Evolutionary conservation across 1,140 invertebrate species (phyloP).

Genomic region (Drosophila nigrodunni): DNA sequence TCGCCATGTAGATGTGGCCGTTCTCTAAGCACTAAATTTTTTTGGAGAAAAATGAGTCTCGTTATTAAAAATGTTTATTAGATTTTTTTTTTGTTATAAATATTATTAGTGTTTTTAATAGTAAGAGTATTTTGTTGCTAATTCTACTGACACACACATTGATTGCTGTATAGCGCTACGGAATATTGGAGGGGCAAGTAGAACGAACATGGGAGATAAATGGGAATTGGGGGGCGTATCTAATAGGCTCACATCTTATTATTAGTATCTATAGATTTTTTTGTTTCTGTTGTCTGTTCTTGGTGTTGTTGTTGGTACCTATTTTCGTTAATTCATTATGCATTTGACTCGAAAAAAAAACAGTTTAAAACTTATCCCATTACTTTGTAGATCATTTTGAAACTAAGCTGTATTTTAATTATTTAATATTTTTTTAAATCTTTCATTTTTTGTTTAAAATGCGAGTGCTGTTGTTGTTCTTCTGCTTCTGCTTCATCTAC

Average conservation of each 20-base stretch:
- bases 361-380: constrained; percentile 27
- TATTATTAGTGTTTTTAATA: background rate
- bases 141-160: constrained; percentile 73
- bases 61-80: constrained; percentile 52
- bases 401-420: constrained; percentile 35
- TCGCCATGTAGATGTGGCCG: constrained; percentile 80
- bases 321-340: constrained; percentile 28
- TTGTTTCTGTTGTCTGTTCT: background rate
- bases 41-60: constrained; percentile 51
- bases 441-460: constrained; percentile 43
- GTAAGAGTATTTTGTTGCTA: constrained; percentile 39
- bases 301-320: constrained; percentile 21
- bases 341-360: constrained; percentile 24
- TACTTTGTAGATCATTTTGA: constrained; percentile 38
- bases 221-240: constrained; percentile 4
- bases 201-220: constrained; percentile 30
- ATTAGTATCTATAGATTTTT: constrained; percentile 25
- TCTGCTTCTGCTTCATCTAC: constrained; percentile 8
- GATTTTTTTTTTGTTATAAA: background rate
- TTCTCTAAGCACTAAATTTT: constrained; percentile 47
- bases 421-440: too few species aligned
- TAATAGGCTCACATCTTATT: constrained; percentile 47
- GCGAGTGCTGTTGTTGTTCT: constrained; percentile 74
- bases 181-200: constrained; percentile 31
- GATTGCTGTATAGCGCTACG: constrained; percentile 67